A percentile compares a stretch with the other conserved stretches of the same genome.
Evolutionary conservation across 2,888 invertebrate genomes (phyloP).

Genomic region (Masnerella sp.): DNA sequence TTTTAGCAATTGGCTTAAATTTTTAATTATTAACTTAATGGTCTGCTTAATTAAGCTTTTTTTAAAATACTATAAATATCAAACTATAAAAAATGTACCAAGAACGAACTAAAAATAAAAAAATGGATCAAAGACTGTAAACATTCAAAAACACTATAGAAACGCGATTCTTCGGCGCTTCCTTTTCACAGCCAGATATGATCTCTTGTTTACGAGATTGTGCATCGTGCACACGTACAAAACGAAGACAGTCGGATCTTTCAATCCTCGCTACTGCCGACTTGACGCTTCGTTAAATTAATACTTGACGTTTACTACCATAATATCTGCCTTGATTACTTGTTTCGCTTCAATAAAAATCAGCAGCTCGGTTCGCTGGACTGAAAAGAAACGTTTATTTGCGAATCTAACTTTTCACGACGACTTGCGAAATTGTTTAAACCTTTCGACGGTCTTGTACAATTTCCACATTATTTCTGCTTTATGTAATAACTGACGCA

Average conservation of each 20-base stretch:
- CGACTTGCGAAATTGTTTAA: conserved; percentile 3
- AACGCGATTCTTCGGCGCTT: conserved; percentile 34
- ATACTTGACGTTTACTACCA: conserved; percentile 28
- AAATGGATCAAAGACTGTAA: conserved; percentile 10
- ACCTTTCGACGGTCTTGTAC: too few species aligned
- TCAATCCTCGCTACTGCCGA: conserved; percentile 15
- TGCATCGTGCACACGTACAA: conserved; percentile 25
- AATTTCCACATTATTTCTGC: too few species aligned
- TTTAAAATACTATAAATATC: too few species aligned
- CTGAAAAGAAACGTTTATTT: conserved; percentile 7
- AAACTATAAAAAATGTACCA: too few species aligned
- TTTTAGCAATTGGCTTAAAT: too few species aligned
- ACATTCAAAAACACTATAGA: conserved; percentile 15
- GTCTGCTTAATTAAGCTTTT: too few species aligned
- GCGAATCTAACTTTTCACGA: conserved; percentile 3
- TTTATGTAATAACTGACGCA: too few species aligned
- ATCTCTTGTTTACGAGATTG: conserved; percentile 39
- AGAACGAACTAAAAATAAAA: background rate
- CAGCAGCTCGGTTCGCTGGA: background rate
- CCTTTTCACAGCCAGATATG: conserved; percentile 29
- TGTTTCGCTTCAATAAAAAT: conserved; percentile 18
- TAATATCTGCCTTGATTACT: conserved; percentile 29
- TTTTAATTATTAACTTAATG: too few species aligned
- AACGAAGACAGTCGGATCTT: conserved; percentile 35
- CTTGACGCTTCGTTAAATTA: conserved; percentile 38